Evolutionary conservation across 2,113 vertebrate species (phyloP), one percentile per base, ranked within the genome.

Genomic region (Tamias sibiricus): DNA sequence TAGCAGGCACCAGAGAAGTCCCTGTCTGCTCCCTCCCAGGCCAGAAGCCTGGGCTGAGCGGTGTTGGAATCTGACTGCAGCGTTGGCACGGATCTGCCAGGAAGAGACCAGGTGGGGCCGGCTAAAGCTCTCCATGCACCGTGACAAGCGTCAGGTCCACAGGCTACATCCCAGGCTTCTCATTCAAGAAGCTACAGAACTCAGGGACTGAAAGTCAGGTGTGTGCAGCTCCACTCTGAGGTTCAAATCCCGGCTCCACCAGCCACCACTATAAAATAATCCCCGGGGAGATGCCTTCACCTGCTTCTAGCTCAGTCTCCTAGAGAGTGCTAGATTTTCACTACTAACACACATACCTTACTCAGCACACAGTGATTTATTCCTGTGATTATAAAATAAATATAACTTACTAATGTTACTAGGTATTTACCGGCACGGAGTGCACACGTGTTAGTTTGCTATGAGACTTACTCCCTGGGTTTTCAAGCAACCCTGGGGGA

Each of bases 71-170:
- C 40, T 54, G 66, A 44, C 57, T 26, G 44, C 0, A 0, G 16
- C 13, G 0, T 3, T 24, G 57, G 17, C 3, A 0, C 0, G 59
- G 59, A 16, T 3, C 13, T 7, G 14, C 54, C n/a, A 54, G 80
- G 74, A 22, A 32, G 66, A 37, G n/a, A 19, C 44, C 42, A 3
- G 1, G 57, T 26, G 2, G 40, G 37, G 49, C 62, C 2, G 0
- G 40, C 14, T 2, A 20, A 40, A 77, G 10, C 14, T 4, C 2
- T 0, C 8, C 72, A 5, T 2, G 28, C 57, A 30, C 1, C 4
- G 16, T 2, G 42, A 19, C 59, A 32, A 12, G 44, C 5, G 0
- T 8, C 4, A 4, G 11, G 4, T 4, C 42, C 22, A 1, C 8
- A 4, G 0, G 42, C 42, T 47, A 28, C 32, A 49, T 8, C 6